These are phyloP conservation scores for Callipepla californica DNA, from an alignment of 2,113 vertebrate species.

Conservation along the genomic window DNA sequence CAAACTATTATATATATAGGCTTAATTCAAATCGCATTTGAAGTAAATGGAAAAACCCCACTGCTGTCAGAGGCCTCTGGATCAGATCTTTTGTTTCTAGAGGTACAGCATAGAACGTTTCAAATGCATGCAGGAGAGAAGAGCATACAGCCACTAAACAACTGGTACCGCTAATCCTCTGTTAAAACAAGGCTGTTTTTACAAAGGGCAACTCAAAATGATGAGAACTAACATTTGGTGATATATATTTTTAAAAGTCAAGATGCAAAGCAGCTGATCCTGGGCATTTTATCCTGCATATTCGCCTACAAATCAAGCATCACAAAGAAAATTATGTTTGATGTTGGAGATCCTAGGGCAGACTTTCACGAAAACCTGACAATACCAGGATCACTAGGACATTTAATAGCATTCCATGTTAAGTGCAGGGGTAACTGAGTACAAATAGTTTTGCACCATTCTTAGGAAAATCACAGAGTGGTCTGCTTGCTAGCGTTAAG, in stretches of 20 bases:
- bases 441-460: not conserved
- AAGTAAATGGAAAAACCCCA: not conserved
- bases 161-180: not conserved
- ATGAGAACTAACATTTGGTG: not conserved
- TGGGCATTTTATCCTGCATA: not conserved
- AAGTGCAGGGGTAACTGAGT: not conserved
- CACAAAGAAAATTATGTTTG: not conserved
- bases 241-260: not conserved
- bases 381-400: not conserved
- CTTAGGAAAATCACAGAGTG: not conserved
- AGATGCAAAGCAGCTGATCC: not conserved
- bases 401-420: not conserved
- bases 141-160: not conserved
- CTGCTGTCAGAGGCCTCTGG: not conserved
- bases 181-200: not conserved
- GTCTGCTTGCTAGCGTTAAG: not conserved
- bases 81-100: slow-evolving; percentile 54
- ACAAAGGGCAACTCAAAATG: not conserved
- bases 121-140: not conserved
- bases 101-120: not conserved
- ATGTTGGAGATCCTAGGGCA: not conserved
- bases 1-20: not conserved
- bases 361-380: not conserved
- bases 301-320: not conserved
- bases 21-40: slow-evolving; percentile 8